These are phyloP conservation scores for Ptyas mucosa DNA, from an alignment of 2,113 vertebrate genomes.

Conservation along the genomic window DNA sequence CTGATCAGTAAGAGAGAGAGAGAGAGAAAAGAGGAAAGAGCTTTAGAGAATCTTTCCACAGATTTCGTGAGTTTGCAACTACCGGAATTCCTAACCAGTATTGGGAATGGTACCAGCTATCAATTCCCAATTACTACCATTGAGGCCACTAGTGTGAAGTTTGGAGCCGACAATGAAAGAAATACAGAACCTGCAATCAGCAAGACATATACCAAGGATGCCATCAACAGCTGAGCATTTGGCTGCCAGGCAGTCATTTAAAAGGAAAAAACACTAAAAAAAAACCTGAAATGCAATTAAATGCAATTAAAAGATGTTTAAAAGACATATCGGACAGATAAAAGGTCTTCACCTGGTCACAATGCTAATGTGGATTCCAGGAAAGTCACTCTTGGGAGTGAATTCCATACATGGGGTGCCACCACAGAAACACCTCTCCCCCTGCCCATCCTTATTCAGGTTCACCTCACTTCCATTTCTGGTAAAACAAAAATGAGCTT, in stretches of 20 bases:
- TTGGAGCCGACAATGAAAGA: neutral
- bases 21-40: neutral
- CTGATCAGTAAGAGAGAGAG: neutral
- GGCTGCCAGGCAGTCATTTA: neutral
- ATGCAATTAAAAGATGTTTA: neutral
- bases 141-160: neutral
- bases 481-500: neutral
- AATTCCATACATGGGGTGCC: neutral
- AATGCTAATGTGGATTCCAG: neutral
- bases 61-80: neutral
- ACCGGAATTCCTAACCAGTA: neutral
- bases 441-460: neutral
- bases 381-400: neutral
- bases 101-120: neutral
- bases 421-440: neutral
- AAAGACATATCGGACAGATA: neutral
- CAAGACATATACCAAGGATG: neutral
- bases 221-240: neutral
- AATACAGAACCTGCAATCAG: neutral
- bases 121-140: neutral
- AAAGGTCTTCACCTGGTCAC: neutral
- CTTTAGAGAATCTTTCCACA: neutral
- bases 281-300: neutral
- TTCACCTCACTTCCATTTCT: neutral
- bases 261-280: no score